These are phyloP conservation scores for Callithrix jacchus DNA, from an alignment of 2,113 vertebrate species.

Conservation along the genomic window DNA sequence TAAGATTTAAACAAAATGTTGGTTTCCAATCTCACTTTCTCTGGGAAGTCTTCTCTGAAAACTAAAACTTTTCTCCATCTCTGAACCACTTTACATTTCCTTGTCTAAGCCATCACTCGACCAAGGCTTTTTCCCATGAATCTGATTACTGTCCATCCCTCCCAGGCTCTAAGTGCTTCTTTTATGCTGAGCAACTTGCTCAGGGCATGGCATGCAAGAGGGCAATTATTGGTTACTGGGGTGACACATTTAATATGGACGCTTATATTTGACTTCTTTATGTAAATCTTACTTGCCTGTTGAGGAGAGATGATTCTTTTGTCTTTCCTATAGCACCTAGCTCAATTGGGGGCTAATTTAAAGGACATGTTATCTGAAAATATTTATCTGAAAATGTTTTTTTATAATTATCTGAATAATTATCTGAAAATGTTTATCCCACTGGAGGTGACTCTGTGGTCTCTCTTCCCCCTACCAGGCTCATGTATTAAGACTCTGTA, in stretches of 20 bases:
- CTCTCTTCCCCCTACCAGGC: neutral
- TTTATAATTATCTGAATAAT: neutral
- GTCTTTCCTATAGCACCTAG: neutral
- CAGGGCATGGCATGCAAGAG: neutral
- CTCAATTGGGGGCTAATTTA: neutral
- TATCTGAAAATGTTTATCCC: neutral
- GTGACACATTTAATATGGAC: neutral
- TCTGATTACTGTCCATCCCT: neutral
- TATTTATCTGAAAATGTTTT: neutral
- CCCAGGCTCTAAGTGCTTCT: neutral
- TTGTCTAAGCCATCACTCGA: neutral
- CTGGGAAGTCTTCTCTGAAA: neutral
- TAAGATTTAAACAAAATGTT: neutral
- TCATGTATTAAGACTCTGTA: neutral
- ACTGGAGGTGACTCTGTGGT: neutral
- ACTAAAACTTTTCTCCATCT: neutral
- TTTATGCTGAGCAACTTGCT: neutral
- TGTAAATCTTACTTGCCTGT: neutral
- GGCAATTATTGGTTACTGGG: neutral
- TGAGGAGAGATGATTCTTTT: neutral
- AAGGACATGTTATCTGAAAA: neutral
- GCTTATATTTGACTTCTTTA: neutral
- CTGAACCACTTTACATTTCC: neutral
- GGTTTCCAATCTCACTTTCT: neutral
- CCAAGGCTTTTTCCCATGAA: neutral